Evolutionary conservation across 2,113 vertebrate genomes (phyloP), one percentile per base, ranked within the genome.

Genomic region (Butorides virescens): DNA sequence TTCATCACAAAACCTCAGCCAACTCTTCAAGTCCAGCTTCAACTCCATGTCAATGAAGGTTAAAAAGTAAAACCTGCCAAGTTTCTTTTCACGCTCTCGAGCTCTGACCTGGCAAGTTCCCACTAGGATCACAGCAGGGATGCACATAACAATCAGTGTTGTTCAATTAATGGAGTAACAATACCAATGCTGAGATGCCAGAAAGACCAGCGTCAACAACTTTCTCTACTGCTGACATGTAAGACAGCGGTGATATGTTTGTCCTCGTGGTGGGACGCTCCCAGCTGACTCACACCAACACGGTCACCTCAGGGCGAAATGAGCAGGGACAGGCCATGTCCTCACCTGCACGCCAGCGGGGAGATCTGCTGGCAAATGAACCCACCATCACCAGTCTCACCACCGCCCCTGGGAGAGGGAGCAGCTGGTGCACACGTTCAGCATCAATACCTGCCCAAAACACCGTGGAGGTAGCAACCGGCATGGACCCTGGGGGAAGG

Each of bases 281-380:
- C 62, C 56, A 44, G 30, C 8, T 18, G 44, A 59, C 68, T 79
- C 49, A 21, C 47, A n/a, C 7, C 21, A 39, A 55, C 36, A 20
- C 0, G 0, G 52, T 39, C 27, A 39, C 32, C 32, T 62, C 16
- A 10, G 15, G 39, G 23, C 2, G 2, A 72, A 58, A 26, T 1
- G 3, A 72, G 32, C 10, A 6, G 29, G 19, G 23, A 27, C 21
- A 36, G 32, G 36, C 21, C 21, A 27, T 0, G 0, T 66, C 11
- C 32, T 56, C 36, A 47, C 14, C 58, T n/a, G 16, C 8, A 34
- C 0, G 0, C 22, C 22, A 9, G 13, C 1, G 0, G 23, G 22
- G 26, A 81, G 70, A 20, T n/a, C n/a, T 83, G 10, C 55, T 52
- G 42, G 36, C 61, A 46, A 20, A 39, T 0, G 0, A 68, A 39